Evolutionary conservation across 2,113 vertebrate genomes (phyloP), one percentile per base, ranked within the genome.

Genomic region (Tauraco erythrolophus): DNA sequence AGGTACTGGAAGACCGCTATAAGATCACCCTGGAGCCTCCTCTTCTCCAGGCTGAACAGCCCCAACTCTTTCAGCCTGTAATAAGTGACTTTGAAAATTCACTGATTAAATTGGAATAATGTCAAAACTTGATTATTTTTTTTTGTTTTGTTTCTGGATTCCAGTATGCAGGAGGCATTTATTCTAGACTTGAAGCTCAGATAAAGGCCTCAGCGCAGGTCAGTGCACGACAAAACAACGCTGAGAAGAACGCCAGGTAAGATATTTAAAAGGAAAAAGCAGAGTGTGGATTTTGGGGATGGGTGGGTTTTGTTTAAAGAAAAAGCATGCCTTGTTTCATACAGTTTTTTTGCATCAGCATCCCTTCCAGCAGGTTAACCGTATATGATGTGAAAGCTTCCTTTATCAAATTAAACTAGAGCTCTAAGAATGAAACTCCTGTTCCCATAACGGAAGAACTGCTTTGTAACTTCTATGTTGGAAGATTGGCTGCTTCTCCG

Each of bases 131-230:
- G n/a, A n/a, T n/a, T n/a, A n/a, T n/a, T n/a, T n/a, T n/a, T 95
- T 39, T 45, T 57, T 41, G 41, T 43, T 43, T 56, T 50, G 43
- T 80, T 70, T 33, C 72, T 95, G 64, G 19, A 35, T 92, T 97
- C 23, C 86, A 99, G 99, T 99, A 99, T 85, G 98, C 99, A 79
- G 99, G 98, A 77, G 98, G 99, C 57, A 99, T 99, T 98, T 99
- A 99, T 97, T 98, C 99, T 94, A 98, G 98, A 78, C 97, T 99
- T 11, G 99, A 99, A 98, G 98, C 98, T 33, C 99, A 99, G 89
- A 98, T 99, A 91, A 99, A 98, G 92, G 98, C 98, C 66, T 93
- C 98, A 4, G 98, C 98, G 7, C 99, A 99, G 88, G 57, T 96
- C 89, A 98, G 82, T 57, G 93, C 97, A 35, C 98, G 99, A 76